Percentiles rank a stretch among this genome's conserved stretches.
Conservation (phyloP, 2,888 invertebrate genomes). For the Pristionchus entomophagus region DNA sequence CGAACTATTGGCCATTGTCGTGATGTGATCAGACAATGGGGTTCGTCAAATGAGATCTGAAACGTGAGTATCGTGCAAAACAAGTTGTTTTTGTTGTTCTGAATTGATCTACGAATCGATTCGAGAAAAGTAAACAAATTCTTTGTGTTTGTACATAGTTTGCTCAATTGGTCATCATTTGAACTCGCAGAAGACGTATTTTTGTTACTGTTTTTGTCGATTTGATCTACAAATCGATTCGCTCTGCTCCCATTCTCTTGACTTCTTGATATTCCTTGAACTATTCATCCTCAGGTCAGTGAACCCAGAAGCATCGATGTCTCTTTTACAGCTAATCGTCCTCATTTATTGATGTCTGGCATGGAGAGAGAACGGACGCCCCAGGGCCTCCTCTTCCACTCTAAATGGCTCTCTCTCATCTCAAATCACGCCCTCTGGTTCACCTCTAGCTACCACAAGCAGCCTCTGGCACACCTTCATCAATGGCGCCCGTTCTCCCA, state of each 20-base stretch:
- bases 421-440: not conserved
- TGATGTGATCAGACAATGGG: not conserved
- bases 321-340: not conserved
- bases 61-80: no score
- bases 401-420: no score
- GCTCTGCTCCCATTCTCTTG: not conserved
- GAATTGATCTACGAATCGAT: not conserved
- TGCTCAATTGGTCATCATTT: no score
- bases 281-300: not conserved
- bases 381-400: no score
- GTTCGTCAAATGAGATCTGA: no score
- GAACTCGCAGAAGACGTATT: no score
- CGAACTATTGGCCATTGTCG: not conserved
- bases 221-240: no score
- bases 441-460: not conserved
- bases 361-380: no score
- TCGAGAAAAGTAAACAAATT: no score
- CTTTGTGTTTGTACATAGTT: not conserved
- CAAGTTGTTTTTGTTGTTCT: not conserved
- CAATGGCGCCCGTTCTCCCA: no score
- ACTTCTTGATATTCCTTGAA: not conserved
- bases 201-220: no score
- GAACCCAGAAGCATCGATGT: not conserved
- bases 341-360: no score
- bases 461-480: not conserved